Evolutionary conservation across 2,113 vertebrate genomes (phyloP), one percentile per base, ranked within the genome.

Genomic region (Kryptolebias marmoratus): DNA sequence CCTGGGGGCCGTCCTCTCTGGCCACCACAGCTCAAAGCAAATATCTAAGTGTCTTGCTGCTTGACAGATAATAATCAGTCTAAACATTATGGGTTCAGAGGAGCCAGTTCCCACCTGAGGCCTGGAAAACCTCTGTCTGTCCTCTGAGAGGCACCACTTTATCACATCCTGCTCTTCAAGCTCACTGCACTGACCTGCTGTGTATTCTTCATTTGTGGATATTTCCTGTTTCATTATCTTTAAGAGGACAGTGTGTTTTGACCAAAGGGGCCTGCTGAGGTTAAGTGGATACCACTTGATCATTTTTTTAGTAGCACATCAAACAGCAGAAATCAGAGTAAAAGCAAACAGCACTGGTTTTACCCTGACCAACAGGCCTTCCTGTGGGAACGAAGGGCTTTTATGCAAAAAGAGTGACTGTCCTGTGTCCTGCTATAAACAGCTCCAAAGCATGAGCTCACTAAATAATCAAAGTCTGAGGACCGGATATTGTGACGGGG

Each of bases 51-150:
- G 80, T 83, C 73, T 82, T 60, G 1, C 73, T 67, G 65, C 78
- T 54, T 80, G 75, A 87, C 81, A 82, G 81, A 86, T 83, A 74
- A 80, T 77, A 73, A 90, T 85, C 82, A 75, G 70, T 73, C 78
- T 52, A 77, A 83, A 81, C 75, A 77, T 62, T 67, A 54, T 53
- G 36, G 71, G 69, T 85, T 81, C 83, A 64, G 56, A 65, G 65
- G 57, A 60, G 45, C 62, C 16, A 12, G 47, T 44, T 80, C 64
- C 73, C 79, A 78, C 86, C 83, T 76, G 71, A 64, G 73, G 85
- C 63, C 66, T 71, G 73, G 62, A 83, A 79, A 65, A 56, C 28
- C 31, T 59, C 65, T 56, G 73, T 64, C 56, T 58, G 71, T 66
- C 66, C 54, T 54, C 45, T 53, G 18, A 62, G 56, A 75, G 48